phyloP scores from a whole-genome alignment of 2,797 vertebrate genomes.

The Thamnophis elegans region DNA sequence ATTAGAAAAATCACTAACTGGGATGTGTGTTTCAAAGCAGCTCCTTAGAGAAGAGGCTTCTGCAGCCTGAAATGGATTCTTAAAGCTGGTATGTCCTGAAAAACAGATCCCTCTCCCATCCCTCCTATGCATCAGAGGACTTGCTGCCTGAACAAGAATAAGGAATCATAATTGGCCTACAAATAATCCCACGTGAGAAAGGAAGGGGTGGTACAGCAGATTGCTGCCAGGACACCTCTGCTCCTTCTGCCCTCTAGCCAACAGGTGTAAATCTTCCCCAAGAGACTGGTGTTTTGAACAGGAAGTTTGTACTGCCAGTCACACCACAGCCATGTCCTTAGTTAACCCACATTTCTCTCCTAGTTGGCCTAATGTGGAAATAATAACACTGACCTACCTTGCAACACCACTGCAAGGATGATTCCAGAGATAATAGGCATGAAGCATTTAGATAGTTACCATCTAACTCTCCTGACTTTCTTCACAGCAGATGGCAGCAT shows the following conservation, averaged over 20 bases:
- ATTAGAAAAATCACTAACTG: background rate
- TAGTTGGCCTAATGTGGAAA: background rate
- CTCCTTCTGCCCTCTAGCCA: background rate
- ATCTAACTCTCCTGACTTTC: background rate
- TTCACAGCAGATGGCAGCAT: background rate
- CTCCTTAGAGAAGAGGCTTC: background rate
- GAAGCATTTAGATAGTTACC: background rate
- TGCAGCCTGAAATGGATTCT: background rate
- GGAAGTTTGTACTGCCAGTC: background rate
- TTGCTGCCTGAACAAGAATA: background rate
- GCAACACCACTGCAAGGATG: background rate
- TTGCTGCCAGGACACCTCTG: background rate
- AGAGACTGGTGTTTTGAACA: background rate
- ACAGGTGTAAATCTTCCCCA: background rate
- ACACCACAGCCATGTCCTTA: background rate
- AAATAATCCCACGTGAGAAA: background rate
- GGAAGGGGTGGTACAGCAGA: background rate
- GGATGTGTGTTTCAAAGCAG: background rate
- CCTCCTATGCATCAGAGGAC: no score
- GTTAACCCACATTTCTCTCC: background rate
- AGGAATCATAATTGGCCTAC: background rate
- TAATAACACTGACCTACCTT: background rate
- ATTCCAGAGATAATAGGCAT: background rate
- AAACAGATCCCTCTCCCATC: background rate
- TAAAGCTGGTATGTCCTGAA: background rate